These are phyloP conservation scores for Ctenoplectra terminalis DNA, from an alignment of 1,140 invertebrate species.

Conservation along the genomic window DNA sequence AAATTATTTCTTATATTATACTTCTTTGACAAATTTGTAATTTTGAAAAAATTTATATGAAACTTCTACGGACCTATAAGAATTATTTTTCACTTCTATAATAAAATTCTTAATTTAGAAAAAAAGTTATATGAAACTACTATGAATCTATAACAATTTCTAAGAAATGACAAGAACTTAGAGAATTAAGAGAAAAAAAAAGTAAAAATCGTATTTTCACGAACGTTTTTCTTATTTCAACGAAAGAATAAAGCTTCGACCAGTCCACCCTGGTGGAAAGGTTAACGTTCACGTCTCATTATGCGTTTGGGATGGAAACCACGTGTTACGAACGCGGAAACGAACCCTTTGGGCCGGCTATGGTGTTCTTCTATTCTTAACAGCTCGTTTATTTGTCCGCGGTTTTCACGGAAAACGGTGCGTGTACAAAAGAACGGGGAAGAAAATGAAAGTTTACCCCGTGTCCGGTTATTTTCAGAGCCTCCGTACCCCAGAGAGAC, in stretches of 20 bases:
- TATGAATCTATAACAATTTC: not conserved
- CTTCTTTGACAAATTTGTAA: too few relatives aligned
- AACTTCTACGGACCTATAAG: too few relatives aligned
- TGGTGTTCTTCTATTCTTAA: conserved; percentile 54
- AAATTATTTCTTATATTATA: too few relatives aligned
- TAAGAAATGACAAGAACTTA: not conserved
- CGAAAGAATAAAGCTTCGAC: not conserved
- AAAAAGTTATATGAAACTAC: too few relatives aligned
- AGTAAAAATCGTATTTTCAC: not conserved
- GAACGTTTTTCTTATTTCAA: not conserved
- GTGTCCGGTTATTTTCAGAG: conserved; percentile 43
- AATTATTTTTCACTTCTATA: too few relatives aligned
- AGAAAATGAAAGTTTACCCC: conserved; percentile 42
- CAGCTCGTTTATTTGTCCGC: conserved; percentile 45
- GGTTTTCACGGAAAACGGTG: conserved; percentile 37
- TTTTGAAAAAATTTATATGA: too few relatives aligned
- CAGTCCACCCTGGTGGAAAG: not conserved
- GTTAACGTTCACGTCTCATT: not conserved
- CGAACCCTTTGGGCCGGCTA: conserved; percentile 23
- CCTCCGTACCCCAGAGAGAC: not conserved
- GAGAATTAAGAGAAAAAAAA: too few relatives aligned
- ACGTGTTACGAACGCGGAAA: conserved; percentile 53
- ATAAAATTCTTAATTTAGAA: too few relatives aligned
- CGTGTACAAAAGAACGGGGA: not conserved
- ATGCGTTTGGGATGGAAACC: conserved; percentile 9